Conservation (phyloP, 2,113 vertebrate species). For the Megalops atlanticus region DNA sequence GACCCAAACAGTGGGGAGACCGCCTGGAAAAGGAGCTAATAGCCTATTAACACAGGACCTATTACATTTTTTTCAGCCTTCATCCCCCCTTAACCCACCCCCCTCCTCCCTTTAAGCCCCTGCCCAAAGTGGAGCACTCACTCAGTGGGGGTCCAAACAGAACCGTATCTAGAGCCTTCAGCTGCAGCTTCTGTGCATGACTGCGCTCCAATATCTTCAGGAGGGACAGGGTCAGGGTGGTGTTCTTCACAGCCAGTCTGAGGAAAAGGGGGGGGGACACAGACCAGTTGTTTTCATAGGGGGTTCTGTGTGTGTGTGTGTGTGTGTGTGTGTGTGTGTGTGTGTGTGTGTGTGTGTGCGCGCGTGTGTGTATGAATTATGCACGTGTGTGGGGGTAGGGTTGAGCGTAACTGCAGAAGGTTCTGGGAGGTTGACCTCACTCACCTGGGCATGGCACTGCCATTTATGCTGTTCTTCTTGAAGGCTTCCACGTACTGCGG, state of each 20-base stretch:
- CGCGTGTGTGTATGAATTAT: too few relatives aligned
- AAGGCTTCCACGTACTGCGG: conserved; percentile 87
- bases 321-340: conserved; percentile 11
- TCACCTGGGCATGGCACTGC: conserved; percentile 88
- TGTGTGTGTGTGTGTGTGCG: neutral
- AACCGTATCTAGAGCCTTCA: conserved; percentile 90
- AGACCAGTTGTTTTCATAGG: too few relatives aligned
- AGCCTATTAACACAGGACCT: too few relatives aligned
- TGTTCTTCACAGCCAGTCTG: conserved; percentile 89
- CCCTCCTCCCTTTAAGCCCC: neutral
- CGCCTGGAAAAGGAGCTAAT: too few relatives aligned
- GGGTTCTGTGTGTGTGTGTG: conserved; percentile 4
- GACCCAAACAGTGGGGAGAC: neutral
- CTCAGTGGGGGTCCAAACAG: conserved; percentile 87
- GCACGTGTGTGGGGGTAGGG: conserved; percentile 9
- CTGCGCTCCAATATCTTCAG: conserved; percentile 88
- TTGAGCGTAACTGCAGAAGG: neutral
- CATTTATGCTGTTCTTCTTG: conserved; percentile 80
- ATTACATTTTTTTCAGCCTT: too few relatives aligned
- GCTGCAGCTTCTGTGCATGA: conserved; percentile 91
- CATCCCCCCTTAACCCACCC: too few relatives aligned
- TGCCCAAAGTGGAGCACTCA: conserved; percentile 59
- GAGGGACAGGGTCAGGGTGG: conserved; percentile 76
- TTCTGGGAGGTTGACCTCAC: neutral
- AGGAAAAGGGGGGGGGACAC: neutral